phyloP scores from a whole-genome alignment of 2,113 vertebrate genomes.

The Bettongia penicillata region DNA sequence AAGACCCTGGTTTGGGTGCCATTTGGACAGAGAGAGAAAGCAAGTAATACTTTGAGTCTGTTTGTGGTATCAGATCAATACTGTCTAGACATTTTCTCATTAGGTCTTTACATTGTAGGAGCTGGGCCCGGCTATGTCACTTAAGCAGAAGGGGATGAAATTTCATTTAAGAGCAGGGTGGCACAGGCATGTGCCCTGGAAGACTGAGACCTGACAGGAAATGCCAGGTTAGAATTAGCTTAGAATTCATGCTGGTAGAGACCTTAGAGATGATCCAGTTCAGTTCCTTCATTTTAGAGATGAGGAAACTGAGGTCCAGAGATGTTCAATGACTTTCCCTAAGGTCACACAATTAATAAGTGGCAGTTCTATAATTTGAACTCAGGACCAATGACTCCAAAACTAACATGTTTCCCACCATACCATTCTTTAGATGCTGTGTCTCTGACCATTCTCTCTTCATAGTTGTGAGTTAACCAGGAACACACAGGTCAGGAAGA shows the following conservation, averaged over 20 bases:
- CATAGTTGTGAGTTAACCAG: background rate
- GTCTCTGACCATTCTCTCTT: background rate
- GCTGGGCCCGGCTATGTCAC: background rate
- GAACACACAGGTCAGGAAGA: background rate
- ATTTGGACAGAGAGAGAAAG: slow-evolving; percentile 56
- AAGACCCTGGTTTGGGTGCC: slow-evolving; percentile 48
- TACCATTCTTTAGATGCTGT: background rate
- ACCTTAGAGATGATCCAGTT: background rate
- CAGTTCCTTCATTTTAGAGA: background rate
- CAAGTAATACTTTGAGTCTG: slow-evolving; percentile 58
- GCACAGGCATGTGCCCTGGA: background rate
- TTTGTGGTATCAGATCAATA: slow-evolving; percentile 69
- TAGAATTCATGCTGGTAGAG: background rate
- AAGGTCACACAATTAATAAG: background rate
- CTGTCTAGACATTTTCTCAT: slow-evolving; percentile 74
- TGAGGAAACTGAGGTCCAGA: background rate
- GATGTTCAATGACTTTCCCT: background rate
- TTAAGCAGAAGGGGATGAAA: slow-evolving; percentile 30
- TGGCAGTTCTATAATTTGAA: background rate
- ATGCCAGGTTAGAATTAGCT: background rate
- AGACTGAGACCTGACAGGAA: background rate
- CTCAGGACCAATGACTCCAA: background rate
- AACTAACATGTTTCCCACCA: background rate
- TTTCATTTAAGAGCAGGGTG: slow-evolving; percentile 56
- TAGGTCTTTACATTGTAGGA: slow-evolving; percentile 62